Evolutionary conservation across 2,888 invertebrate genomes (phyloP).

Genomic region (Mechanitis messenoides): DNA sequence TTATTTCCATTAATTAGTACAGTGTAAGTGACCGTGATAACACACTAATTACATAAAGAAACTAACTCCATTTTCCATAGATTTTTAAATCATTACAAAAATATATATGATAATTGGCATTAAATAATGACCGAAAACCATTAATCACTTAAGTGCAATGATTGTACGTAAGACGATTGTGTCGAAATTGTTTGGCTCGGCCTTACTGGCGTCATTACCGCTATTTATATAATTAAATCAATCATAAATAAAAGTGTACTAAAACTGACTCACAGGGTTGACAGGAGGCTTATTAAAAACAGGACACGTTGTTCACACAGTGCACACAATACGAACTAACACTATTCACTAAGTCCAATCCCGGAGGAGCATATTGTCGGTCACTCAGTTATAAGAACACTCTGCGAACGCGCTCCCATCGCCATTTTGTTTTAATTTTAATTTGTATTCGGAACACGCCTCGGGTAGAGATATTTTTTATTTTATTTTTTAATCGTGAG

Average conservation of each 20-base stretch:
- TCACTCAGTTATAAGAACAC: slow-evolving; percentile 11
- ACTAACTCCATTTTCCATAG: too few species aligned
- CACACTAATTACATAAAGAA: too few species aligned
- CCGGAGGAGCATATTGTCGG: slow-evolving; percentile 24
- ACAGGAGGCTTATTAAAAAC: slow-evolving; percentile 38
- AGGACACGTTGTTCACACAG: slow-evolving; percentile 34
- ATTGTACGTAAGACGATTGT: slow-evolving; percentile 18
- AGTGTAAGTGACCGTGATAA: too few species aligned
- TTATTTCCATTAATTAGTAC: too few species aligned
- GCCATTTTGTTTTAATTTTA: slow-evolving; percentile 28
- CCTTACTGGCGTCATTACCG: slow-evolving; percentile 14
- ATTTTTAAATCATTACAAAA: too few species aligned
- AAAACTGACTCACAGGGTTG: slow-evolving; percentile 41
- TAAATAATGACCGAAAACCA: slow-evolving; percentile 10
- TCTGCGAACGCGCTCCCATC: slow-evolving; percentile 16
- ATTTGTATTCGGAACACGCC: slow-evolving; percentile 27
- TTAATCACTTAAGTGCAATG: slow-evolving; percentile 15
- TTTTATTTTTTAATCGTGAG: slow-evolving; percentile 30
- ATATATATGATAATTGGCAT: slow-evolving; percentile 1
- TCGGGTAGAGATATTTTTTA: slow-evolving; percentile 25
- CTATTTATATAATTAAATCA: slow-evolving; percentile 21
- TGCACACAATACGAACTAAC: slow-evolving; percentile 28
- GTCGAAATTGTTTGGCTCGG: slow-evolving; percentile 20
- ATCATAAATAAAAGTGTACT: slow-evolving; percentile 11
- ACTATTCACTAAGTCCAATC: slow-evolving; percentile 30